These are phyloP conservation scores for Eupithecia inturbata DNA, from an alignment of 2,888 invertebrate genomes.

Conservation along the genomic window DNA sequence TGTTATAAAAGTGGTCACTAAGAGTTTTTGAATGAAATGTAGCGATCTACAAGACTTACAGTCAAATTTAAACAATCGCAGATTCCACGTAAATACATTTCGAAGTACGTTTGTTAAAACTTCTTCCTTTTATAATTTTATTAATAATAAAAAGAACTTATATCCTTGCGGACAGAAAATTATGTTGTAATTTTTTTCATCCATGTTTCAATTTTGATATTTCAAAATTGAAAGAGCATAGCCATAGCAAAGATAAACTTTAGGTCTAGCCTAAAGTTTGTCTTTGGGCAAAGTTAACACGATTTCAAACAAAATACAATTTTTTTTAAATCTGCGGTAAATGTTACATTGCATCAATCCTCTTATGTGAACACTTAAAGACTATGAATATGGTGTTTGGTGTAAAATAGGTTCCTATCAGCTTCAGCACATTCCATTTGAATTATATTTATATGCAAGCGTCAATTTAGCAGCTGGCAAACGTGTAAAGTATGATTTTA, in stretches of 20 bases:
- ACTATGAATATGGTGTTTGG: conserved; percentile 69
- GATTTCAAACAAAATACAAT: not conserved
- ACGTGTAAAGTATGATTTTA: conserved; percentile 54
- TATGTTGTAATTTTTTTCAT: not conserved
- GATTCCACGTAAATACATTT: not conserved
- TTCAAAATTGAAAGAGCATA: too few species aligned
- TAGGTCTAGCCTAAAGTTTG: not conserved
- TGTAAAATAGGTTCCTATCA: conserved; percentile 81
- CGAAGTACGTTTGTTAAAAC: not conserved
- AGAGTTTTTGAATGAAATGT: conserved; percentile 12
- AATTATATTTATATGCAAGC: conserved; percentile 82
- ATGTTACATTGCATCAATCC: conserved; percentile 16
- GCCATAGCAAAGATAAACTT: too few species aligned
- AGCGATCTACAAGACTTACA: not conserved
- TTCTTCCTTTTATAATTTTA: not conserved
- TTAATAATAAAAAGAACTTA: not conserved
- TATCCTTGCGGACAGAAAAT: not conserved
- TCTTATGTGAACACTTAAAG: conserved; percentile 29
- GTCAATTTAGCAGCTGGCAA: conserved; percentile 78
- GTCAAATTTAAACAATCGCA: not conserved
- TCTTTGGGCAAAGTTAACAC: not conserved
- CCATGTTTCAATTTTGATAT: not conserved
- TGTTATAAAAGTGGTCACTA: conserved; percentile 31
- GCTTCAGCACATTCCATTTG: conserved; percentile 77
- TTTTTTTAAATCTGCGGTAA: not conserved